phyloP scores from a whole-genome alignment of 2,797 vertebrate species.

The Fistularia tabacaria region DNA sequence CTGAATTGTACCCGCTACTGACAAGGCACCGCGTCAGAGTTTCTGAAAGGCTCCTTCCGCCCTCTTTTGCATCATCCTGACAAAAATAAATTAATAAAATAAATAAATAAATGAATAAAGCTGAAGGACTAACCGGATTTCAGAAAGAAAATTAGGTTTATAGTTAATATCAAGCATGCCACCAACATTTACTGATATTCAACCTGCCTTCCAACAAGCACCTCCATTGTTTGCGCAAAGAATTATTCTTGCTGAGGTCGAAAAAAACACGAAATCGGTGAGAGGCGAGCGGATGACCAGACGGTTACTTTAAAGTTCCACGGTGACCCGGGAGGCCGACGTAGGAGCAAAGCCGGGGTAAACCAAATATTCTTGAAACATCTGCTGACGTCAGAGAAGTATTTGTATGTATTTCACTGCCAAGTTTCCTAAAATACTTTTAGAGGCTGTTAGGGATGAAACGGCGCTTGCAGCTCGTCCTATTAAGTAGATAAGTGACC shows the following conservation, averaged over 20 bases:
- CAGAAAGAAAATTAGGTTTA: conserved; percentile 4
- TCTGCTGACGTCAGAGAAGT: conserved; percentile 26
- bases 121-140: too few species aligned
- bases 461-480: conserved; percentile 25
- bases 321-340: too few species aligned
- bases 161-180: too few species aligned
- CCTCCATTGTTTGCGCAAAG: too few species aligned
- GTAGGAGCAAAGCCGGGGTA: too few species aligned
- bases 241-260: too few species aligned
- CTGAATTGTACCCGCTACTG: conserved; percentile 48
- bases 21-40: conserved; percentile 66
- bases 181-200: too few species aligned
- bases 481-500: conserved; percentile 44
- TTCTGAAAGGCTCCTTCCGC: conserved; percentile 64
- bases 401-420: conserved; percentile 7
- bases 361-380: conserved; percentile 2
- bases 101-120: conserved; percentile 11
- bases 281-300: too few species aligned
- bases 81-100: neutral
- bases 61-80: conserved; percentile 52
- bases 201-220: too few species aligned
- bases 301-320: too few species aligned
- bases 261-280: too few species aligned
- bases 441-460: conserved; percentile 10
- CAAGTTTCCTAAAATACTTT: conserved; percentile 11